Conservation (phyloP, 2,888 invertebrate species). For the Hemicrepidius hirtus region DNA sequence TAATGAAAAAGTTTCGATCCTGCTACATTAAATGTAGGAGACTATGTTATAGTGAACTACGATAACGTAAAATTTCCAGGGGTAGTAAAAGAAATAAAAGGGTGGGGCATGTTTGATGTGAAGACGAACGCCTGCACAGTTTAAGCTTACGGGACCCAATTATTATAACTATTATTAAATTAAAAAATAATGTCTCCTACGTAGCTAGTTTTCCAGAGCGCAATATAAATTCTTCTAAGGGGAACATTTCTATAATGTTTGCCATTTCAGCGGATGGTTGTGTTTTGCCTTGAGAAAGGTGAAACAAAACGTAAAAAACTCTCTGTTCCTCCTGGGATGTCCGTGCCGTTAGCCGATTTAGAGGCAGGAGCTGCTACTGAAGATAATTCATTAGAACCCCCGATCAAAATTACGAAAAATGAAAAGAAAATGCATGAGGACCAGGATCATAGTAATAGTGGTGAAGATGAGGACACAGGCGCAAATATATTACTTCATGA, state of each 20-base stretch:
- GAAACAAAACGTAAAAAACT: neutral
- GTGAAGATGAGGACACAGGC: neutral
- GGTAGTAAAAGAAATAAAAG: too few relatives aligned
- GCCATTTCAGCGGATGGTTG: neutral
- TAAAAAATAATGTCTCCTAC: too few relatives aligned
- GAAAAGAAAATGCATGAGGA: neutral
- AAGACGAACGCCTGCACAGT: too few relatives aligned
- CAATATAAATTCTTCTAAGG: neutral
- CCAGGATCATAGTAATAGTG: neutral
- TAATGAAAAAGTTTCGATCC: too few relatives aligned
- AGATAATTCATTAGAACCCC: neutral
- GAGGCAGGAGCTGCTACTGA: neutral
- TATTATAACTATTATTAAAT: too few relatives aligned
- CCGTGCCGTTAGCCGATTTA: neutral
- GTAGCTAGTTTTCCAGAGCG: neutral
- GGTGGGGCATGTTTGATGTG: too few relatives aligned
- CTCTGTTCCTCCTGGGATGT: neutral
- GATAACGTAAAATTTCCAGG: too few relatives aligned
- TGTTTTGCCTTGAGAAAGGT: neutral
- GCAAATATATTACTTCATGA: neutral
- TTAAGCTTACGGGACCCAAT: too few relatives aligned
- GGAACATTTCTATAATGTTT: neutral
- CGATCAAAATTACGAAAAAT: neutral
- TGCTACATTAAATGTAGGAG: too few relatives aligned
- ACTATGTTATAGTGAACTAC: too few relatives aligned